Conservation (phyloP, 1,140 invertebrate species). For the Drosophila murphyi region DNA sequence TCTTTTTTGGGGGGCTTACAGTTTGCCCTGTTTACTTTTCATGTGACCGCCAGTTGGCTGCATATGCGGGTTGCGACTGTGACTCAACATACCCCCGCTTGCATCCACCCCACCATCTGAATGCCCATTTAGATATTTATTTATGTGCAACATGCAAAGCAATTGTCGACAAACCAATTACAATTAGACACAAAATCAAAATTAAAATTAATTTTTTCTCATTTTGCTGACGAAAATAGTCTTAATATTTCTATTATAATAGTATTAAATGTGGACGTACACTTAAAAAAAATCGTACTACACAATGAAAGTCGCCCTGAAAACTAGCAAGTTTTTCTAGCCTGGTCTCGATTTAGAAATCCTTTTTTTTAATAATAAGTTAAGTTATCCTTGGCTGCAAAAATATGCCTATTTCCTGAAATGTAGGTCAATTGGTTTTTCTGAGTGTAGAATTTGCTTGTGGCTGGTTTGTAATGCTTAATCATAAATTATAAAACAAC, state of each 20-base stretch:
- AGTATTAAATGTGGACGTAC: no score
- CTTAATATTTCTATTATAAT: no score
- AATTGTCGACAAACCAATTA: slow-evolving; percentile 74
- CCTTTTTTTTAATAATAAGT: no score
- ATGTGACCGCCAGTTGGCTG: slow-evolving; percentile 55
- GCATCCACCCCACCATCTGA: neutral
- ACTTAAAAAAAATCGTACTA: no score
- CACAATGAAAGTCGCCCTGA: no score
- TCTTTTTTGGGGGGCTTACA: neutral
- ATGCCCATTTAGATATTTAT: slow-evolving; percentile 71
- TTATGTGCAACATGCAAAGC: slow-evolving; percentile 82
- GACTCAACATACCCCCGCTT: neutral
- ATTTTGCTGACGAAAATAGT: neutral
- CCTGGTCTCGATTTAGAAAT: no score
- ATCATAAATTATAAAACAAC: slow-evolving; percentile 35
- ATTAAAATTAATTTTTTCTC: slow-evolving; percentile 50
- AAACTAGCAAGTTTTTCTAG: no score
- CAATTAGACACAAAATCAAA: slow-evolving; percentile 76
- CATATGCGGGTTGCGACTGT: slow-evolving; percentile 55
- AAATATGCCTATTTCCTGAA: no score
- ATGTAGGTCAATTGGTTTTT: no score
- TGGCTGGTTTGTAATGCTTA: neutral
- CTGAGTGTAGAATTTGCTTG: neutral
- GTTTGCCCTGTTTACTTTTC: slow-evolving; percentile 51
- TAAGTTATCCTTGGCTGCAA: no score